Evolutionary conservation across 92 coral and sea anemone genomes (phyloP).

Genomic region (Pocillopora grandis): DNA sequence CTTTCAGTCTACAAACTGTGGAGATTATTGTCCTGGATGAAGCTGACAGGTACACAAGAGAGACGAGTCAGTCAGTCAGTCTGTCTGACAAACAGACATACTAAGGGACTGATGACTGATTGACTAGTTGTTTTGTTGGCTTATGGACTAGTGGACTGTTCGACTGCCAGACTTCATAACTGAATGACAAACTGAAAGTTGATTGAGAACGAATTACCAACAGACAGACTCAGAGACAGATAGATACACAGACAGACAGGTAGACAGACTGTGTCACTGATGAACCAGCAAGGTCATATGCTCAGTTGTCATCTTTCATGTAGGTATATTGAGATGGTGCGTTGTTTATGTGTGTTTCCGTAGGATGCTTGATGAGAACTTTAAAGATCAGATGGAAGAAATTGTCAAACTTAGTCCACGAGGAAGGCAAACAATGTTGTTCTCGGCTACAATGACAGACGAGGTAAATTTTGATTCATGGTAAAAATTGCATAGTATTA

Average conservation of each 20-base stretch:
- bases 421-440: constrained; percentile 97
- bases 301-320: too few relatives aligned
- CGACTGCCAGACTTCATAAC: too few relatives aligned
- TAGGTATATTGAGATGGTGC: too few relatives aligned
- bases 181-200: too few relatives aligned
- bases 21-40: constrained; percentile 96
- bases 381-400: constrained; percentile 94
- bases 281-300: too few relatives aligned
- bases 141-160: too few relatives aligned
- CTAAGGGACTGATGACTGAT: too few relatives aligned
- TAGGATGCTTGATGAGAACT: constrained; percentile 97
- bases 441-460: constrained; percentile 98
- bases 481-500: background rate
- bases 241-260: too few relatives aligned
- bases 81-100: background rate
- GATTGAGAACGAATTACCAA: too few relatives aligned
- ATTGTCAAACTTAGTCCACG: constrained; percentile 84
- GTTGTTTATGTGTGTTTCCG: background rate
- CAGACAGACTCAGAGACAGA: too few relatives aligned
- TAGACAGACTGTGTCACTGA: too few relatives aligned
- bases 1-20: constrained; percentile 87
- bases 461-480: constrained; percentile 56
- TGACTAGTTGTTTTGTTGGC: too few relatives aligned
- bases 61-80: background rate
- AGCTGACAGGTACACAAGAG: constrained; percentile 75